Base-by-base conservation (phyloP, 2,797 vertebrate species). In the Lithobates pipiens region DNA sequence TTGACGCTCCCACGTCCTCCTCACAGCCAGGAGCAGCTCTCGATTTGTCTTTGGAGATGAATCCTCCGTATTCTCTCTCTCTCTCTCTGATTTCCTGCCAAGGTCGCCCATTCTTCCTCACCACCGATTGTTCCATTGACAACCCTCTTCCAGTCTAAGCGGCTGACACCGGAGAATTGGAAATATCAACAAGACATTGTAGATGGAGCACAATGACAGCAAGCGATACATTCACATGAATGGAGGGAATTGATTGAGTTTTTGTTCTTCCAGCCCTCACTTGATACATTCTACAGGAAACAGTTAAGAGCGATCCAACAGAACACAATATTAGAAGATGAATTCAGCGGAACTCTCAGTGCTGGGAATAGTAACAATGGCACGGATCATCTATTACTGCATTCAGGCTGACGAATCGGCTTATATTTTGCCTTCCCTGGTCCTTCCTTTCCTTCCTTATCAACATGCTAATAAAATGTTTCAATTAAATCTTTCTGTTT, bases 291-390 rank as follows among this genome's bases (percentile, higher is more conserved):
- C 23, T 27, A 70, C 21, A 44, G 44, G 69, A 76, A 76, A 83
- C 23, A 76, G 63, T 23, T 34, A 32, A 39, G 74, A 54, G 61
- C 54, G 29, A 80, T 50, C 23, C 67, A 68, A 77, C 71, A n/a
- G 77, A 75, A 75, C 70, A 13, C n/a, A 50, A 74, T 80, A 85
- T 74, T 39, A 76, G 79, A 71, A 7, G 74, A 23, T 54, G 16
- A 21, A 25, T 36, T 27, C 27, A 69, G 39, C 8, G 39, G 39
- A 39, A 39, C 39, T 39, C 39, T 36, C 67, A n/a, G 29, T 70
- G 6, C 4, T 34, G 21, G 69, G 29, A 36, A 71, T 36, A 2
- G 29, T 15, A 9, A 21, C 29, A 71, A 5, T 27, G n/a, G 10
- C 10, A 69, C 15, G 29, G 32, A 29, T 69, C 11, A 16, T 27